A percentile compares a stretch with the other conserved stretches of the same genome.
Conservation (phyloP, 2,888 invertebrate species). For the Villa cingulata region DNA sequence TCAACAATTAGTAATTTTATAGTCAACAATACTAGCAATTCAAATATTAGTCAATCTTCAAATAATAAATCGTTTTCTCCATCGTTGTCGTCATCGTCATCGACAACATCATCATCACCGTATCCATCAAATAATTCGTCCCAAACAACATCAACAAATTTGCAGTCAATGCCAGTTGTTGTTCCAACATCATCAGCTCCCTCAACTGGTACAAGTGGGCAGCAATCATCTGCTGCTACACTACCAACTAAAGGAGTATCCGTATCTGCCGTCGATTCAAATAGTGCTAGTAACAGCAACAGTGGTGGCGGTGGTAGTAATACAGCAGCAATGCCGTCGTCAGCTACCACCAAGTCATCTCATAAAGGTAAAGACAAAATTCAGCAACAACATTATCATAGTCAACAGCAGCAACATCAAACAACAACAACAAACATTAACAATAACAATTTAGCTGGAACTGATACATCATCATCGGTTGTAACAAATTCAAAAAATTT, state of each 20-base stretch:
- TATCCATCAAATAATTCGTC: no score
- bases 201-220: no score
- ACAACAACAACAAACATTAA: conserved; percentile 5
- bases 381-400: conserved; percentile 7
- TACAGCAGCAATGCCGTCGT: neutral
- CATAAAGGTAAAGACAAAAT: conserved; percentile 2
- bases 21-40: neutral
- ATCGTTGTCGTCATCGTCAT: neutral
- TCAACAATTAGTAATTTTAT: neutral
- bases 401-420: conserved; percentile 8
- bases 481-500: neutral
- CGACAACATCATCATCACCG: neutral
- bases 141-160: no score
- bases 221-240: no score
- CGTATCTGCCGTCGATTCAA: no score
- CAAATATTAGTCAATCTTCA: neutral
- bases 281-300: neutral
- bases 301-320: neutral
- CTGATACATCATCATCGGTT: conserved; percentile 13
- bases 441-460: conserved; percentile 11
- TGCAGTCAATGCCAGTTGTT: no score
- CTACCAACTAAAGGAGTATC: no score
- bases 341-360: neutral
- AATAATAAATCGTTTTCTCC: neutral
- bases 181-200: no score